Evolutionary conservation across 2,888 invertebrate genomes (phyloP), one percentile per base, ranked within the genome.

Genomic region (Oxytorus armatus): DNA sequence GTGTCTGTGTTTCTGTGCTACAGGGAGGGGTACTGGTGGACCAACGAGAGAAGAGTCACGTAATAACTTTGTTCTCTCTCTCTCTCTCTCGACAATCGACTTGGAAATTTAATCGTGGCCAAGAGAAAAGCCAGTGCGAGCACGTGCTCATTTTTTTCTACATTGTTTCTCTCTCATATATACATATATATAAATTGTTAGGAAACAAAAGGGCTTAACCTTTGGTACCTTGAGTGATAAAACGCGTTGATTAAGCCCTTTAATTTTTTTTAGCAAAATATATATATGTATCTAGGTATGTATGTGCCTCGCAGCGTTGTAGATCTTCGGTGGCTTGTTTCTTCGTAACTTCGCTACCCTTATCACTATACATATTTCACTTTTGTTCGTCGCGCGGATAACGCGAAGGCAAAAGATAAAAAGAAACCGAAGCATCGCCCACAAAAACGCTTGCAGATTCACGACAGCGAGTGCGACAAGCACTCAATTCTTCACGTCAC

Each of bases 1-100:
- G 70, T 66, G 70, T 39, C 8, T 36, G 36, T n/a, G n/a, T n/a
- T n/a, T n/a, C n/a, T n/a, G 70, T 57, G 51, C 21, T 53, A 29
- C 68, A 39, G 55, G 44, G 29, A 55, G n/a, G n/a, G n/a, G n/a
- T n/a, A n/a, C n/a, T n/a, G n/a, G n/a, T n/a, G n/a, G n/a, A n/a
- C n/a, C 55, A 55, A 55, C 59, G 61, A 72, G 49, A 61, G 51
- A 39, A 74, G 76, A 76, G 70, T 76, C 76, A 68, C 79, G 77
- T 79, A 79, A 72, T 77, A 79, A 79, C 76, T 79, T 79, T 72
- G 63, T 68, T 68, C 57, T 57, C 44, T 69, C 44, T 33, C 57
- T 69, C 55, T 25, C 42, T 57, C 55, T 69, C 44, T 33, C 69
- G 59, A 55, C 59, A 79, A 79, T 76, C 79, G 72, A 77, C 79